Conservation (phyloP, 2,888 invertebrate genomes). For the Mythimna ferrago region DNA sequence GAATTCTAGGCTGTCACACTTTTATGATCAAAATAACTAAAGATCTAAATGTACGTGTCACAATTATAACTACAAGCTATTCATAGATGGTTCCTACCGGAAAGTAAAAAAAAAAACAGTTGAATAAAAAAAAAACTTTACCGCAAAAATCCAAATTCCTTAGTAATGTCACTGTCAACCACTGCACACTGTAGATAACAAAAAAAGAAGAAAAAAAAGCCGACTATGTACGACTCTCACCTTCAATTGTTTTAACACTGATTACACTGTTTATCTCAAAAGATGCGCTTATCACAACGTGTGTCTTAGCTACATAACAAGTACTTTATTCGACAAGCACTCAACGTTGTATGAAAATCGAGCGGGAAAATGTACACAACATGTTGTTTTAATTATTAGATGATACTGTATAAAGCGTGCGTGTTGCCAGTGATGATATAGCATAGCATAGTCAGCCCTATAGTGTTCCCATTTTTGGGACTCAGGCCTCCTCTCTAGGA, state of each 20-base stretch:
- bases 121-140: neutral
- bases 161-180: constrained; percentile 1
- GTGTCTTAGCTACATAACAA: constrained; percentile 44
- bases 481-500: too few species aligned
- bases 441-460: too few species aligned
- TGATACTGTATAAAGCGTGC: neutral
- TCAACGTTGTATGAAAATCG: constrained; percentile 39
- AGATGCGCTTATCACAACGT: constrained; percentile 56
- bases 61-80: too few species aligned
- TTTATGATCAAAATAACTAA: neutral
- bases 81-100: too few species aligned
- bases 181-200: constrained; percentile 8
- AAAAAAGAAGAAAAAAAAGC: neutral
- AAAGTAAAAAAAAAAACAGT: neutral
- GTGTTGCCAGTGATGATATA: too few species aligned
- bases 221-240: constrained; percentile 18
- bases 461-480: too few species aligned
- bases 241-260: constrained; percentile 45
- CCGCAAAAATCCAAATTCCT: neutral
- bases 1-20: neutral
- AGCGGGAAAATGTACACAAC: constrained; percentile 26
- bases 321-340: constrained; percentile 52
- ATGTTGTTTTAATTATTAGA: constrained; percentile 5
- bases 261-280: constrained; percentile 56
- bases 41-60: too few species aligned